Percentiles rank a stretch among this genome's conserved stretches.
phyloP scores from a whole-genome alignment of 2,113 vertebrate genomes.

The Arvicanthis niloticus region DNA sequence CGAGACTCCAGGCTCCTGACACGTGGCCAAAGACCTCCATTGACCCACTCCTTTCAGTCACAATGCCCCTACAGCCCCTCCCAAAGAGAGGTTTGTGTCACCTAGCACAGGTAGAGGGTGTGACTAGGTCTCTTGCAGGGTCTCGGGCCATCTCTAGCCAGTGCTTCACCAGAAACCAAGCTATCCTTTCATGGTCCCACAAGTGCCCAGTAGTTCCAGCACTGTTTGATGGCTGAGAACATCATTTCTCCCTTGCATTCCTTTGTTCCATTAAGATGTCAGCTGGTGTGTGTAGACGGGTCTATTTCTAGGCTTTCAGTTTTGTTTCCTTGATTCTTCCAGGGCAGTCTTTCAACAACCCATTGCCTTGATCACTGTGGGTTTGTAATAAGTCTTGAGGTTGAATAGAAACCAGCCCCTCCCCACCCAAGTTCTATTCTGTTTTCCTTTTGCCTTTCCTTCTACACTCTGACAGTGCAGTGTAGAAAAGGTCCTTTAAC shows the following conservation, averaged over 20 bases:
- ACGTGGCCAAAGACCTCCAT: too few relatives aligned
- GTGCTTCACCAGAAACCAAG: too few relatives aligned
- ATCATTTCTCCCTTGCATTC: neutral
- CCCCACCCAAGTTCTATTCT: too few relatives aligned
- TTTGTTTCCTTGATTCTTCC: neutral
- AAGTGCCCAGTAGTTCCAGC: neutral
- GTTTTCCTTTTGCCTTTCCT: neutral
- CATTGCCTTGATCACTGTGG: neutral
- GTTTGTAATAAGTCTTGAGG: slow-evolving; percentile 15
- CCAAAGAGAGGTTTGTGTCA: too few relatives aligned
- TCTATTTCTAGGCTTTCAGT: neutral
- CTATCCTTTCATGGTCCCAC: too few relatives aligned
- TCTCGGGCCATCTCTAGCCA: too few relatives aligned
- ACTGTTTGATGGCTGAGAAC: neutral
- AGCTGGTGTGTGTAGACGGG: neutral
- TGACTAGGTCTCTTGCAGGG: too few relatives aligned
- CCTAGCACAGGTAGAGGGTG: too few relatives aligned
- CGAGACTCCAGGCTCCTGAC: too few relatives aligned
- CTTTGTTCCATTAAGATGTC: slow-evolving; percentile 12
- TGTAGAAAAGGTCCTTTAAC: neutral
- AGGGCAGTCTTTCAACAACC: neutral
- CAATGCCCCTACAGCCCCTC: too few relatives aligned
- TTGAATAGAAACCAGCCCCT: neutral
- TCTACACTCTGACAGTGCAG: neutral
- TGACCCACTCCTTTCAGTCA: too few relatives aligned